These are phyloP conservation scores for Eulacestoma nigropectus DNA, from an alignment of 2,113 vertebrate genomes.

Conservation along the genomic window DNA sequence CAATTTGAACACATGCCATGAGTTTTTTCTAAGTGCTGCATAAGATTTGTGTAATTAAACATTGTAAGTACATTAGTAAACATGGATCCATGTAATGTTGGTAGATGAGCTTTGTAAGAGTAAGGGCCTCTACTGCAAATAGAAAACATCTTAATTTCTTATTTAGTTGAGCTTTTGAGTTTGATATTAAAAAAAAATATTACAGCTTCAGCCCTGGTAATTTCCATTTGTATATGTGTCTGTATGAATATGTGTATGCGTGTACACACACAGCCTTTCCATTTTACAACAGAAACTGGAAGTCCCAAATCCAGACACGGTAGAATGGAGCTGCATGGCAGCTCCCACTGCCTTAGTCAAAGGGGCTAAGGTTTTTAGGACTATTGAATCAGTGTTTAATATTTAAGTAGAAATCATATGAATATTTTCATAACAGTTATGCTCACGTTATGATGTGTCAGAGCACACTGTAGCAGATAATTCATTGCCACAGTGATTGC, in stretches of 20 bases:
- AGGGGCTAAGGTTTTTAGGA: neutral
- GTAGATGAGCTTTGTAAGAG: neutral
- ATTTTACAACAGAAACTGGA: neutral
- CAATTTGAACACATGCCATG: neutral
- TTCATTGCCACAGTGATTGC: slow-evolving; percentile 21
- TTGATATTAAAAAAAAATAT: neutral
- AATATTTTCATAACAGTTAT: neutral
- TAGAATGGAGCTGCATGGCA: neutral
- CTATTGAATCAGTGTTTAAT: neutral
- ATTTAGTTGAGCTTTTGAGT: neutral
- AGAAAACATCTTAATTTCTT: neutral
- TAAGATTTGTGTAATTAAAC: neutral
- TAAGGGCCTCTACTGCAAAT: neutral
- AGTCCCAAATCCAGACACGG: neutral
- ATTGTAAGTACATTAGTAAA: neutral
- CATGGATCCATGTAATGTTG: neutral
- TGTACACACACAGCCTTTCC: neutral
- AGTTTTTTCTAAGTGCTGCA: neutral
- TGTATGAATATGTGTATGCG: neutral
- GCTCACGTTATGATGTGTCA: neutral
- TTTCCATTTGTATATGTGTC: neutral
- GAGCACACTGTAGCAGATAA: neutral
- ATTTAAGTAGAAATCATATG: neutral
- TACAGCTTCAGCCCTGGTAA: neutral
- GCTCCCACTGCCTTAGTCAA: neutral